Evolutionary conservation across 2,797 vertebrate genomes (phyloP), one percentile per base, ranked within the genome.

Genomic region (Arctocebus calabarensis): DNA sequence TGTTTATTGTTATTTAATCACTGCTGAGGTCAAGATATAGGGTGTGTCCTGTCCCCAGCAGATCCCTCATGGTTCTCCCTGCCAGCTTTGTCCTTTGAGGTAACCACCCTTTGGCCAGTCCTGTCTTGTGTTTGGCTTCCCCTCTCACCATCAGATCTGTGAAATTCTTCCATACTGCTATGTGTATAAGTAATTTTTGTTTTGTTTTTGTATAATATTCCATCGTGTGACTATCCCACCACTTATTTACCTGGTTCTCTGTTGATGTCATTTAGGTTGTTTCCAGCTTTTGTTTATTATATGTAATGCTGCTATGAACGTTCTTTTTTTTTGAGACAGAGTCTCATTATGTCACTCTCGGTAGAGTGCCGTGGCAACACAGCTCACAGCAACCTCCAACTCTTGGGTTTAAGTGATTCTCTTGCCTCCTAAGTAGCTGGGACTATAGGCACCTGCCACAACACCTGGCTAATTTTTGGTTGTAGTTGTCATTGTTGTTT

Each of bases 41-140:
- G 79, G 19, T 20, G 29, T 70, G 74, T 91, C 37, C 22, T 70
- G 3, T 70, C 61, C 71, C 14, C 37, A 71, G 23, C 16, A 77
- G 52, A 77, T 11, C 17, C 6, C 16, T 45, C 1, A 3, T 81
- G 34, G 0, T 10, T 27, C 32, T 86, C 34, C 16, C 52, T 29
- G 7, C 45, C 68, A 81, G 22, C 68, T 79, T 29, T 61, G 25
- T 48, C 32, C 27, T 25, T 73, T 16, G 25, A 84, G 57, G 34
- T 84, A 40, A 66, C 29, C 10, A 48, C 5, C 3, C 9, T 73
- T n/a, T n/a, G 74, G 22, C 70, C 79, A 81, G 34, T 62, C 22
- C 66, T 93, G n/a, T 74, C 23, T 79, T 78, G n/a, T 78, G 34
- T 93, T 87, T 95, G 84, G 16, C 16, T 27, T 23, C 27, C 68